Percentiles rank a stretch among this genome's conserved stretches.
phyloP scores from a whole-genome alignment of 2,113 vertebrate genomes.

The Oryzias curvinotus region DNA sequence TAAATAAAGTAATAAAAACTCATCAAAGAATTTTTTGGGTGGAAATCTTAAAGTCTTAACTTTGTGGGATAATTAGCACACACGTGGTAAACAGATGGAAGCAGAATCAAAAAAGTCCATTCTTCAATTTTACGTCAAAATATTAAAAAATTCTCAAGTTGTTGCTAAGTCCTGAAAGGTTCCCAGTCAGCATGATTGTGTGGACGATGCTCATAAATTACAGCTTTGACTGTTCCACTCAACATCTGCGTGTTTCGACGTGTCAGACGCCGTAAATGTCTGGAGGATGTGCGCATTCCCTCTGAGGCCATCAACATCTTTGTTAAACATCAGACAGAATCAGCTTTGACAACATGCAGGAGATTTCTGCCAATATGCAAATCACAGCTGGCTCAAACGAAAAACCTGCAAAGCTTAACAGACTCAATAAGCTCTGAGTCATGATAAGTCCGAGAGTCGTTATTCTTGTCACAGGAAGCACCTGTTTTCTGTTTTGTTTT shows the following conservation, averaged over 20 bases:
- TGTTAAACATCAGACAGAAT: conserved; percentile 26
- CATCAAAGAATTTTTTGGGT: background rate
- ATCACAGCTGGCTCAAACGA: conserved; percentile 21
- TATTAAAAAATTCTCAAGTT: too few species aligned
- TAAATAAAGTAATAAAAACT: background rate
- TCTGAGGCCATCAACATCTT: conserved; percentile 19
- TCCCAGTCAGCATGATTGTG: conserved; percentile 10
- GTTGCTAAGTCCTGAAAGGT: background rate
- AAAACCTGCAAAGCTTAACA: background rate
- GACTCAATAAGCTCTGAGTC: conserved; percentile 11
- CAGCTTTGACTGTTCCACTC: conserved; percentile 10
- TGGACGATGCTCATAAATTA: conserved; percentile 22
- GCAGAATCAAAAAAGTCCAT: conserved; percentile 3
- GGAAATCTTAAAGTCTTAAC: background rate
- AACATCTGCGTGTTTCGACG: conserved; percentile 55
- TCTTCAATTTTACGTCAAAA: too few species aligned
- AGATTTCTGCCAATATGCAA: conserved; percentile 21
- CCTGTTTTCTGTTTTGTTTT: conserved; percentile 31
- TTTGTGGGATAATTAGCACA: background rate
- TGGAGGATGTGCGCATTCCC: conserved; percentile 62
- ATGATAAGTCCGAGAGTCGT: conserved; percentile 10
- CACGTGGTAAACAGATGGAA: conserved; percentile 46
- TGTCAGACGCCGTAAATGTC: conserved; percentile 41
- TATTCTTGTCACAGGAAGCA: conserved; percentile 20
- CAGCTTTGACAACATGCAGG: conserved; percentile 38